phyloP scores from a whole-genome alignment of 2,888 invertebrate genomes.

The Agyllia agylla region DNA sequence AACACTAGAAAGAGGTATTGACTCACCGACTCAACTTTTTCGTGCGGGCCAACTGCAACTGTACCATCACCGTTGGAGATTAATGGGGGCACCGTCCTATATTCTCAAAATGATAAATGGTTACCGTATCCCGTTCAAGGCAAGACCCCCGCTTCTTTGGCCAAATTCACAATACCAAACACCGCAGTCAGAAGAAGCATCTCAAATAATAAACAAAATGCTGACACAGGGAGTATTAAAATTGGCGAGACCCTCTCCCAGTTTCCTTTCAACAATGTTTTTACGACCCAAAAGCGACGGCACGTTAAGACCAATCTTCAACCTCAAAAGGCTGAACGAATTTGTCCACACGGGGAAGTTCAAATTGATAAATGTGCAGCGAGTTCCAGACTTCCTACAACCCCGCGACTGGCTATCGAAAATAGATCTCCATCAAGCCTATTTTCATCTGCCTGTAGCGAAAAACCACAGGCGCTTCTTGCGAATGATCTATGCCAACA shows the following conservation, averaged over 20 bases:
- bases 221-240: neutral
- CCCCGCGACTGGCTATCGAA: conserved; percentile 74
- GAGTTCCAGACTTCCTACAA: conserved; percentile 76
- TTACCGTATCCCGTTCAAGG: conserved; percentile 22
- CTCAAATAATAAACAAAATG: neutral
- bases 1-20: neutral
- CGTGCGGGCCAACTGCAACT: neutral
- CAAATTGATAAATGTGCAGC: conserved; percentile 5
- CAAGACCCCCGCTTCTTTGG: neutral
- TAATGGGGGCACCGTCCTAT: conserved; percentile 8
- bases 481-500: neutral
- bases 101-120: conserved; percentile 24
- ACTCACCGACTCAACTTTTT: neutral
- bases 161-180: neutral
- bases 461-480: neutral
- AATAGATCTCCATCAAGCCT: conserved; percentile 74
- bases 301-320: conserved; percentile 5
- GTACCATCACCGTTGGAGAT: neutral
- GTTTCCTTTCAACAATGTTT: conserved; percentile 29
- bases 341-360: neutral
- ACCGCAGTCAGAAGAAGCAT: neutral
- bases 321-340: neutral
- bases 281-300: conserved; percentile 12
- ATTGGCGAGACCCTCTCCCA: neutral
- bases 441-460: conserved; percentile 71